A percentile compares a stretch with the other conserved stretches of the same genome.
Evolutionary conservation across 1,140 invertebrate species (phyloP).

Genomic region (Diprion similis): DNA sequence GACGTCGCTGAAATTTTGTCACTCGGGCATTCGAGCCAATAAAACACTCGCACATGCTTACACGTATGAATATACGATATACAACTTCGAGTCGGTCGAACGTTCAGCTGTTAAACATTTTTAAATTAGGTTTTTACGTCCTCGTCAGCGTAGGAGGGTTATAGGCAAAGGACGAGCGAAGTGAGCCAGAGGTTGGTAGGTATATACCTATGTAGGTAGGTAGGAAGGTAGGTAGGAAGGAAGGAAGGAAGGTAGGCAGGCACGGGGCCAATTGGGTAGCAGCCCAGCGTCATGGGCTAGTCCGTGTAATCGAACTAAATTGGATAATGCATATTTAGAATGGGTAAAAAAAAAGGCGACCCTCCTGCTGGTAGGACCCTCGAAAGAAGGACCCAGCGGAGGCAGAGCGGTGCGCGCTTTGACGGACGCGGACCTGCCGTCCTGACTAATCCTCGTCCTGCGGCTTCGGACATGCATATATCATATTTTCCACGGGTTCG

Average conservation of each 20-base stretch:
- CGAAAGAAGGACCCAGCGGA: background rate
- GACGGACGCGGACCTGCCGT: slow-evolving; percentile 36
- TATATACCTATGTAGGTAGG: background rate
- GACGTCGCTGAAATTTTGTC: no score
- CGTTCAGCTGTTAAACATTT: slow-evolving; percentile 47
- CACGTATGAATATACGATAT: no score
- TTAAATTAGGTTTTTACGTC: slow-evolving; percentile 52
- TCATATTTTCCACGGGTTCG: no score
- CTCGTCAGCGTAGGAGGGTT: slow-evolving; percentile 33
- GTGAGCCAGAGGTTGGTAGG: background rate
- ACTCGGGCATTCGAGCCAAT: no score
- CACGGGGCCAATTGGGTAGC: slow-evolving; percentile 35
- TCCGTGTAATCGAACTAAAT: slow-evolving; percentile 54
- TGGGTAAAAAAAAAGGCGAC: slow-evolving; percentile 21
- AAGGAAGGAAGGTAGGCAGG: background rate
- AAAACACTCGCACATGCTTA: no score
- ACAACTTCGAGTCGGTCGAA: slow-evolving; percentile 13
- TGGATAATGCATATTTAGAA: slow-evolving; percentile 52
- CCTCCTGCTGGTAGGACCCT: background rate
- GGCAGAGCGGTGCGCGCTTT: slow-evolving; percentile 25
- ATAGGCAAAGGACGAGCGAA: background rate
- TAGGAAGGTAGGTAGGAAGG: slow-evolving; percentile 9
- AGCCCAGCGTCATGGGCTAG: slow-evolving; percentile 28
- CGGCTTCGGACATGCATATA: no score
- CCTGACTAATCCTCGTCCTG: slow-evolving; percentile 18